phyloP scores from a whole-genome alignment of 1,140 invertebrate species.

The Dolichoris vasculosae region DNA sequence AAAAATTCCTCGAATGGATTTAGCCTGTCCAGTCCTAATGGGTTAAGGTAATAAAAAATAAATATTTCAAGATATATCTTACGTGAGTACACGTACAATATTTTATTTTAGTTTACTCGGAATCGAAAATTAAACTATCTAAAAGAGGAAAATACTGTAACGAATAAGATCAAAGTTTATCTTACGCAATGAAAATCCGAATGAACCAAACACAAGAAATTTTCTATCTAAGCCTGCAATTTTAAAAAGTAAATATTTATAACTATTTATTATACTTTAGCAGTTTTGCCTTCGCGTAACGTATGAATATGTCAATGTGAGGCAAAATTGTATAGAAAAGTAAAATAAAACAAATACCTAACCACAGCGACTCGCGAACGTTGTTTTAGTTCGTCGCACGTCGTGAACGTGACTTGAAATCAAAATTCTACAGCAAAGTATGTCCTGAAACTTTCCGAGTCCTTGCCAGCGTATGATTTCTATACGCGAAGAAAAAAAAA shows the following conservation, averaged over 20 bases:
- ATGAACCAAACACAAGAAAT: too few relatives aligned
- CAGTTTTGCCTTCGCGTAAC: neutral
- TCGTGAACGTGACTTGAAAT: constrained; percentile 45
- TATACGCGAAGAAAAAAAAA: constrained; percentile 24
- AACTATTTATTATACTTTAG: neutral
- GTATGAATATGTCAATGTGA: neutral
- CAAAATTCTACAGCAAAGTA: constrained; percentile 22
- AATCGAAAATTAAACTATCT: neutral
- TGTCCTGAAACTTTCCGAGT: constrained; percentile 1
- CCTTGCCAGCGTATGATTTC: constrained; percentile 11
- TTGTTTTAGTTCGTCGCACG: constrained; percentile 32
- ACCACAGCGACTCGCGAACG: neutral
- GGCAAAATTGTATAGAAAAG: neutral
- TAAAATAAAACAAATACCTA: neutral
- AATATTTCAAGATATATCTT: neutral
- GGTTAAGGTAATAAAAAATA: neutral
- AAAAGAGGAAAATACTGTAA: neutral
- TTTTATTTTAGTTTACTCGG: neutral
- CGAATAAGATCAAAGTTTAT: too few relatives aligned
- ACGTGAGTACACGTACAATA: neutral
- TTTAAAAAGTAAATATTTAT: neutral
- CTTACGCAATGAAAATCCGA: too few relatives aligned
- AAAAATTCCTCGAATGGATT: neutral
- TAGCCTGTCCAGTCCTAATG: neutral
- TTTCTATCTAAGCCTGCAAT: neutral